phyloP scores from a whole-genome alignment of 2,797 vertebrate species.

The Crypturellus tataupa region DNA sequence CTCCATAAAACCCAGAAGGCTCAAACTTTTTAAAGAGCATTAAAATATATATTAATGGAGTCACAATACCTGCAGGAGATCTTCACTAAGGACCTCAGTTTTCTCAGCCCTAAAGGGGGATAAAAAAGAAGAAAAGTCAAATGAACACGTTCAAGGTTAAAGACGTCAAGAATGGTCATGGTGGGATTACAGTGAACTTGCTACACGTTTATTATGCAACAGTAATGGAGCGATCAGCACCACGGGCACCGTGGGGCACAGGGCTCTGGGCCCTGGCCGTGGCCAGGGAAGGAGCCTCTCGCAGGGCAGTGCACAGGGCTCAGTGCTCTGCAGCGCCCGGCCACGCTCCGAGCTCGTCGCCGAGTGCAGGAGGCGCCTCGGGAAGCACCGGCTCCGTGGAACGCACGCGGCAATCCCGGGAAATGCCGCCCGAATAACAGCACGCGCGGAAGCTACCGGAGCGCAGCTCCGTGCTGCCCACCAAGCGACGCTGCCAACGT shows the following conservation, averaged over 20 bases:
- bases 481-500: background rate
- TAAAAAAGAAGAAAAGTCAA: background rate
- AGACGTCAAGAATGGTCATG: fast-evolving
- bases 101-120: conserved; percentile 92
- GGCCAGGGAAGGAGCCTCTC: too few species aligned
- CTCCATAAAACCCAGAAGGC: background rate
- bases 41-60: fast-evolving
- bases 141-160: background rate
- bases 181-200: too few species aligned
- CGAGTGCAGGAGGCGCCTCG: fast-evolving
- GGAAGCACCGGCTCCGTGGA: fast-evolving
- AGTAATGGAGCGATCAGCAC: background rate
- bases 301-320: too few species aligned
- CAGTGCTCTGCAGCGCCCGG: too few species aligned
- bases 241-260: fast-evolving
- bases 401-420: background rate
- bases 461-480: background rate
- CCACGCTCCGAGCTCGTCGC: too few species aligned
- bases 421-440: background rate
- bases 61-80: conserved; percentile 92
- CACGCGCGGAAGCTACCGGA: background rate
- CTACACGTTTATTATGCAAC: too few species aligned
- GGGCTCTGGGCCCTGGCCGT: too few species aligned
- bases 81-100: conserved; percentile 98
- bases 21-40: background rate